A percentile compares a stretch with the other conserved stretches of the same genome.
Evolutionary conservation across 2,888 invertebrate genomes (phyloP).

Genomic region (Liodrosophila aerea): DNA sequence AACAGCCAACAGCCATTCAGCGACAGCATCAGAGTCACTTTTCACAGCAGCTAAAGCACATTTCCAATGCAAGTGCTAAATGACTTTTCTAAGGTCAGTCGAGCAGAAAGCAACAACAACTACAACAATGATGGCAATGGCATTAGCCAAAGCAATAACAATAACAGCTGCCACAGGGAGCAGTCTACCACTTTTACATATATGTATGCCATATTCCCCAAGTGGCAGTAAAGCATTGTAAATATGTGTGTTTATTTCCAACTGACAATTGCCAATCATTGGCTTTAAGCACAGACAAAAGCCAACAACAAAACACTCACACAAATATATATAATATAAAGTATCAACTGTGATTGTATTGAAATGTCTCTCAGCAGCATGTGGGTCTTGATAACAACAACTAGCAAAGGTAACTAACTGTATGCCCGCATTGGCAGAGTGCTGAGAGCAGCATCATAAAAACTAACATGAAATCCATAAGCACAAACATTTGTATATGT

Average conservation of each 20-base stretch:
- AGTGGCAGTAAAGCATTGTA: too few species aligned
- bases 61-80: conserved; percentile 28
- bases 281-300: neutral
- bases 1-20: conserved; percentile 16
- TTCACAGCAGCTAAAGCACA: conserved; percentile 10
- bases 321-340: too few species aligned
- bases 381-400: too few species aligned
- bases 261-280: neutral
- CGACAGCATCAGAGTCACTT: conserved; percentile 9
- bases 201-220: neutral
- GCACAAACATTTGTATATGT: too few species aligned
- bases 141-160: conserved; percentile 10
- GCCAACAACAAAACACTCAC: too few species aligned
- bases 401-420: too few species aligned
- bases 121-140: conserved; percentile 5
- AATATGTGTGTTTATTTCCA: neutral
- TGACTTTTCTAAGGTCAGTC: conserved; percentile 23
- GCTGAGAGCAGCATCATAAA: too few species aligned
- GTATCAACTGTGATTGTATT: too few species aligned
- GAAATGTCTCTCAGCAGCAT: too few species aligned
- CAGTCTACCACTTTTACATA: neutral
- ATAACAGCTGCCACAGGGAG: neutral
- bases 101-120: conserved; percentile 6
- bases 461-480: too few species aligned
- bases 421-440: too few species aligned